These are phyloP conservation scores for Semicossyphus pulcher DNA, from an alignment of 2,113 vertebrate genomes.

Conservation along the genomic window DNA sequence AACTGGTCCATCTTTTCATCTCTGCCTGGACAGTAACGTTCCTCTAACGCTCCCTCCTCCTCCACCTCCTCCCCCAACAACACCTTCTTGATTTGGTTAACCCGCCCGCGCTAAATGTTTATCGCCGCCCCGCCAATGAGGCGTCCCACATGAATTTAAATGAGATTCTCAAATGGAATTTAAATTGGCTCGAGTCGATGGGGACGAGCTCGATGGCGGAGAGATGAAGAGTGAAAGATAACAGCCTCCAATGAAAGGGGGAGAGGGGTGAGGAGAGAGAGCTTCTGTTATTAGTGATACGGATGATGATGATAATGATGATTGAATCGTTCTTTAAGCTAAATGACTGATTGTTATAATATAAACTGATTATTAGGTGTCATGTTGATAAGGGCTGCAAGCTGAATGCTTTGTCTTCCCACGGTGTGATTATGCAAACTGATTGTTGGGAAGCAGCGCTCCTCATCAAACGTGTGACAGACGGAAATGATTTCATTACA, in stretches of 20 bases:
- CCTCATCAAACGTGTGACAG: no score
- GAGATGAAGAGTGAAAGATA: conserved; percentile 4
- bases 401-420: no score
- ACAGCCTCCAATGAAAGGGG: no score
- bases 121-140: conserved; percentile 40
- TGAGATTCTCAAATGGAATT: conserved; percentile 52
- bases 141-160: conserved; percentile 51
- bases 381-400: no score
- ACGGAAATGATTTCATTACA: no score
- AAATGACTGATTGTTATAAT: not conserved
- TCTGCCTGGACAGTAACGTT: conserved; percentile 14
- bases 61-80: not conserved
- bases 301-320: not conserved
- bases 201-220: not conserved
- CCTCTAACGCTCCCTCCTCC: not conserved
- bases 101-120: conserved; percentile 43
- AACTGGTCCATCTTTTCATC: conserved; percentile 2
- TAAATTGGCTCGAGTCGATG: conserved; percentile 39
- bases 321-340: not conserved
- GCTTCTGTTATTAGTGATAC: no score
- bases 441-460: no score
- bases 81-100: conserved; percentile 23
- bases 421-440: no score
- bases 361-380: no score
- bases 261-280: no score